phyloP scores from a whole-genome alignment of 2,113 vertebrate genomes.

The Mustela lutreola region DNA sequence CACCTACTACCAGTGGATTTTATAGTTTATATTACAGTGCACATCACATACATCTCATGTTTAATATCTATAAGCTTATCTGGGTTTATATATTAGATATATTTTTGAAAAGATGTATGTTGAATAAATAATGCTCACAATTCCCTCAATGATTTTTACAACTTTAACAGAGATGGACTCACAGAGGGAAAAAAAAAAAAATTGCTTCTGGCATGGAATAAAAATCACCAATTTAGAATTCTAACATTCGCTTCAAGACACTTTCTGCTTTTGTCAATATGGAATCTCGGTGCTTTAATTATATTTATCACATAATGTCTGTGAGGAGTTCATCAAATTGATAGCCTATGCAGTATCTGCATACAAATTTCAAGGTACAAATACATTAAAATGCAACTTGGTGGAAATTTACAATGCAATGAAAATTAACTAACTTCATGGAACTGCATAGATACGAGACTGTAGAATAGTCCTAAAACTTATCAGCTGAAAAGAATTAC shows the following conservation, averaged over 20 bases:
- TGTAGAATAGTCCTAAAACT: neutral
- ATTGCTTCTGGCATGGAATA: slow-evolving; percentile 40
- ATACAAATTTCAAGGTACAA: slow-evolving; percentile 55
- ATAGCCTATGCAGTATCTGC: slow-evolving; percentile 17
- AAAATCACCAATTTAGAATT: slow-evolving; percentile 65
- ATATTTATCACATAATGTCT: slow-evolving; percentile 52
- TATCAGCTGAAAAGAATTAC: neutral
- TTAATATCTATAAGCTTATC: slow-evolving; percentile 19
- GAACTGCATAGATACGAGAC: neutral
- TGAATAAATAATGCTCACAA: slow-evolving; percentile 37
- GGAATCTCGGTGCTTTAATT: slow-evolving; percentile 47
- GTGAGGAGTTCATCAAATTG: slow-evolving; percentile 59
- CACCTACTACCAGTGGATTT: neutral
- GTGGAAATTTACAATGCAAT: neutral
- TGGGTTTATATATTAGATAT: slow-evolving; percentile 37
- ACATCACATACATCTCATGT: neutral
- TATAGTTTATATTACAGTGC: neutral
- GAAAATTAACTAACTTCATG: slow-evolving; percentile 36
- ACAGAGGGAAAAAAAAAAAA: neutral
- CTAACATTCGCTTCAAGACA: slow-evolving; percentile 52
- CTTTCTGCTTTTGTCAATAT: slow-evolving; percentile 46
- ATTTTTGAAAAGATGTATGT: slow-evolving; percentile 48
- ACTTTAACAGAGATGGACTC: slow-evolving; percentile 11
- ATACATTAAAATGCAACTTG: slow-evolving; percentile 4
- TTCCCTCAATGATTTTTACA: slow-evolving; percentile 13